Conservation (phyloP, 2,888 invertebrate genomes). For the Macrophya annulata region DNA sequence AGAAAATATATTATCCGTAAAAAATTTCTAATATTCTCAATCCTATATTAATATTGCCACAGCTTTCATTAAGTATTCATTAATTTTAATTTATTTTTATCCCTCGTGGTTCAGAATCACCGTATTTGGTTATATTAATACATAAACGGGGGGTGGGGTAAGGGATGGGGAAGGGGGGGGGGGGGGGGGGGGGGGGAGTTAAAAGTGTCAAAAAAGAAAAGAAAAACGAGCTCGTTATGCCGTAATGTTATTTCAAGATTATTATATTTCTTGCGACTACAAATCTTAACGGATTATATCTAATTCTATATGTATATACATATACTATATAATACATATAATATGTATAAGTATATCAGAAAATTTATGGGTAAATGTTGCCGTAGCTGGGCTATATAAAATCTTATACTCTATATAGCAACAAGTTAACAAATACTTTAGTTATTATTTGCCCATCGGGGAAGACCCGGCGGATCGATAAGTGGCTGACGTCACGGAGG, state of each 20-base stretch:
- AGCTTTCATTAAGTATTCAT: not conserved
- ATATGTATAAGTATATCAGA: too few relatives aligned
- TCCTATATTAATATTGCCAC: too few relatives aligned
- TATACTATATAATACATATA: too few relatives aligned
- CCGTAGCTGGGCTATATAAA: not conserved
- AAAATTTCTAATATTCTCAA: not conserved
- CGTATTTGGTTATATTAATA: not conserved
- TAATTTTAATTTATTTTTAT: slow-evolving; percentile 15
- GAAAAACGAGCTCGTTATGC: slow-evolving; percentile 32
- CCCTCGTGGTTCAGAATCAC: not conserved
- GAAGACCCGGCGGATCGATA: slow-evolving; percentile 53
- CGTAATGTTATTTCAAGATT: not conserved
- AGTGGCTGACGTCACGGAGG: slow-evolving; percentile 50
- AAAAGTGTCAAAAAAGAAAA: slow-evolving; percentile 28
- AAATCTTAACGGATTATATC: slow-evolving; percentile 8
- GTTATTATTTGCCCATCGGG: slow-evolving; percentile 36
- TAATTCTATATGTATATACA: not conserved
- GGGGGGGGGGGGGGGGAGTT: not conserved
- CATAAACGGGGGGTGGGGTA: not conserved
- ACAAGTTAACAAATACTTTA: slow-evolving; percentile 42
- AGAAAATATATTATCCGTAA: not conserved
- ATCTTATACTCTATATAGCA: not conserved
- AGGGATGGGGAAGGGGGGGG: too few relatives aligned
- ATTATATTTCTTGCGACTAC: not conserved
- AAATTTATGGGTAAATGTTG: not conserved